phyloP scores from a whole-genome alignment of 2,797 vertebrate species.

The Tarsius wallacei region DNA sequence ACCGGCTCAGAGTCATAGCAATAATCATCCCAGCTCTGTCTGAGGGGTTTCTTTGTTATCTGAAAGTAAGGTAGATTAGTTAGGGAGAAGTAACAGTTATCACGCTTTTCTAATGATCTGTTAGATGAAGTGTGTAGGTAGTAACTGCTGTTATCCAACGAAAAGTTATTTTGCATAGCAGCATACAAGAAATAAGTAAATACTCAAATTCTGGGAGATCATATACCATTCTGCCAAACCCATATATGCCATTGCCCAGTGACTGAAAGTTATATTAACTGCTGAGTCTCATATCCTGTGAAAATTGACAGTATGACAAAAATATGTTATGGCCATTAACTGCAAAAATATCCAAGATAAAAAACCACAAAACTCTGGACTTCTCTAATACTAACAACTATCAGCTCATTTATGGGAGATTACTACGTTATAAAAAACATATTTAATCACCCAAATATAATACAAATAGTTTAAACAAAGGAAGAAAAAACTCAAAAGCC shows the following conservation, averaged over 20 bases:
- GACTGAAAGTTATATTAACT: constrained; percentile 17
- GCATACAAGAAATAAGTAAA: neutral
- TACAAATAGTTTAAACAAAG: constrained; percentile 26
- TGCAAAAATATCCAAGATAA: constrained; percentile 13
- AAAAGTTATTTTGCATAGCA: constrained; percentile 11
- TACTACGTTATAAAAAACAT: constrained; percentile 48
- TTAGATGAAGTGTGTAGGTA: constrained; percentile 50
- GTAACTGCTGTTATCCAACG: constrained; percentile 72
- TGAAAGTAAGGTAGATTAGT: constrained; percentile 95
- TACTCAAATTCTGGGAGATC: neutral
- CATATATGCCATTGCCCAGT: neutral
- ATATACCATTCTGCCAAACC: neutral
- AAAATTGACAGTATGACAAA: constrained; percentile 15
- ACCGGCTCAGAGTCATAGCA: constrained; percentile 98
- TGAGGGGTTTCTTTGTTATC: constrained; percentile 96
- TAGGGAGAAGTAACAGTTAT: constrained; percentile 86
- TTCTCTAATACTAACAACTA: constrained; percentile 51
- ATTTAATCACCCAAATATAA: constrained; percentile 59
- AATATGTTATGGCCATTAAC: neutral
- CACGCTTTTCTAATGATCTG: constrained; percentile 75
- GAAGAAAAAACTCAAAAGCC: constrained; percentile 9
- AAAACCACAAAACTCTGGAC: neutral
- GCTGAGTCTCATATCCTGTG: constrained; percentile 10
- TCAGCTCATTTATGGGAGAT: neutral
- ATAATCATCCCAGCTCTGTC: constrained; percentile 97